Conservation (phyloP, 1,140 invertebrate species). For the Orius insidiosus region DNA sequence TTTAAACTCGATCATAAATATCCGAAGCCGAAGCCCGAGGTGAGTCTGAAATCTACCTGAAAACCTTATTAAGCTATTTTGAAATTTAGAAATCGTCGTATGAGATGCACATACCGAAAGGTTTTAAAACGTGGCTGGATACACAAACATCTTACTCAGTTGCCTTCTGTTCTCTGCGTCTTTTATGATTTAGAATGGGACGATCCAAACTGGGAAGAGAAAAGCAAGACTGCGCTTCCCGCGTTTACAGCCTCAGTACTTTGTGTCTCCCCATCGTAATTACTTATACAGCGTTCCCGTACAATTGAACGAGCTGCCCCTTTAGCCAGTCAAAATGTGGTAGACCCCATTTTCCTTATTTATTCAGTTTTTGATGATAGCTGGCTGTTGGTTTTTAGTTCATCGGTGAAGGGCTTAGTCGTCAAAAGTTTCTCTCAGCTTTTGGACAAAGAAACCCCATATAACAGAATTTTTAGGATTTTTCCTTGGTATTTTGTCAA, state of each 20-base stretch:
- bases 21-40: constrained; percentile 75
- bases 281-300: no score
- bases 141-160: constrained; percentile 74
- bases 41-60: constrained; percentile 19
- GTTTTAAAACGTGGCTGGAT: constrained; percentile 94
- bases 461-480: no score
- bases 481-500: no score
- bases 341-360: no score
- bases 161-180: constrained; percentile 82
- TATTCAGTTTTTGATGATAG: no score
- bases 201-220: constrained; percentile 81
- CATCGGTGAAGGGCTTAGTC: no score
- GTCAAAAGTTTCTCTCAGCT: no score
- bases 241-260: constrained; percentile 68
- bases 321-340: no score
- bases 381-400: no score
- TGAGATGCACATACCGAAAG: constrained; percentile 92
- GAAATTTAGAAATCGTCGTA: constrained; percentile 58
- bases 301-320: no score
- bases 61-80: constrained; percentile 16
- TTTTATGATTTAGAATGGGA: constrained; percentile 98
- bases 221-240: constrained; percentile 81
- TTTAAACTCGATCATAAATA: constrained; percentile 65
- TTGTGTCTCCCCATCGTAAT: not conserved
- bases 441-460: no score